Evolutionary conservation across 1,140 invertebrate species (phyloP), one percentile per base, ranked within the genome.

Genomic region (Mycetomoellerius zeteki): DNA sequence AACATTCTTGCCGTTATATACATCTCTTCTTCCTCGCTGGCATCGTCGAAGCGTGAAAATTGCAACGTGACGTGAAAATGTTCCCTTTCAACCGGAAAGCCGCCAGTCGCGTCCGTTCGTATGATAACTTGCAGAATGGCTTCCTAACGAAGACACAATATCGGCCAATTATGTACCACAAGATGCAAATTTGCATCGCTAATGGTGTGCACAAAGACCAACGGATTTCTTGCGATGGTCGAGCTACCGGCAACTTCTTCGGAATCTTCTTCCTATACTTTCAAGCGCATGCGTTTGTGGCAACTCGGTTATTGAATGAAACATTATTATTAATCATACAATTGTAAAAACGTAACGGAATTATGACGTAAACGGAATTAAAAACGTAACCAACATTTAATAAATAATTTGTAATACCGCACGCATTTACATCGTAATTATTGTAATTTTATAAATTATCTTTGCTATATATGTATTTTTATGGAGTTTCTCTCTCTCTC

Each of bases 101-200:
- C 27, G 69, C 69, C 33, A 67, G 62, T 81, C 78, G 75, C 76
- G 76, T 88, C 87, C 69, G 60, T 50, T 60, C 52, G 71, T 67
- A 50, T 85, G 78, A 90, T 87, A 90, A 88, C 50, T 73, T 62
- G 86, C 82, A 92, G 89, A 93, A 93, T 92, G 81, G 87, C 47
- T 73, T 86, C 78, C 86, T 92, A 92, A 93, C 91, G 91, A 93
- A 93, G 86, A 85, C 87, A 93, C 92, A 93, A 93, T 93, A 86
- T 92, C 88, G 88, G 82, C 87, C 86, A 92, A 92, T 93, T 93
- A 92, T 92, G 78, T 87, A 84, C 58, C 77, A 71, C 71, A 80
- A 88, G 88, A 91, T 90, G 85, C 78, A 89, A 91, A 92, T 92
- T 91, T 91, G 91, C 91, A 92, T 92, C 86, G 84, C 86, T 92